Evolutionary conservation across 2,113 vertebrate species (phyloP).

Genomic region (Galemys pyrenaicus): DNA sequence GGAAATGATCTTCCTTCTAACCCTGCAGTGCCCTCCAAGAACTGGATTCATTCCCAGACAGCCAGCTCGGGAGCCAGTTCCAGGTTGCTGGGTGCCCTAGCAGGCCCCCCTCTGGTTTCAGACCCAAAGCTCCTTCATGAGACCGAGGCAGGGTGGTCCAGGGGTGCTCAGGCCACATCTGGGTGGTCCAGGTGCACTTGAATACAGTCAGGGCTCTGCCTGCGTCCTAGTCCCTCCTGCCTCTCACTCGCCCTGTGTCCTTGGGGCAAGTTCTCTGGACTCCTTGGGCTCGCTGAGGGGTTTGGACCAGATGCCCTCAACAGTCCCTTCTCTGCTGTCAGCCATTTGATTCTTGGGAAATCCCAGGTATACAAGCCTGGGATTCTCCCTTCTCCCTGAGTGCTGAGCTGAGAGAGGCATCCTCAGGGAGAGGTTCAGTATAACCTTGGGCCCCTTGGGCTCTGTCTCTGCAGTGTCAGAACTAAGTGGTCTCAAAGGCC

Average conservation of each 20-base stretch:
- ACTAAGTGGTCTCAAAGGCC: not conserved
- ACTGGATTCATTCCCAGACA: constrained; percentile 62
- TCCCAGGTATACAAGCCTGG: not conserved
- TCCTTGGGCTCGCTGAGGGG: not conserved
- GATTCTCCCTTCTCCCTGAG: not conserved
- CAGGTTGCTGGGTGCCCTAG: not conserved
- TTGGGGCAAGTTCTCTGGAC: not conserved
- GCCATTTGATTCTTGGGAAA: not conserved
- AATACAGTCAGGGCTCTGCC: not conserved
- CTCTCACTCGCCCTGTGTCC: not conserved
- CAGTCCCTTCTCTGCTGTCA: not conserved
- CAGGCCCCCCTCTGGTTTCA: not conserved
- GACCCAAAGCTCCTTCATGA: not conserved
- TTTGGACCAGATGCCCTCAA: not conserved
- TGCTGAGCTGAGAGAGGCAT: too few species aligned
- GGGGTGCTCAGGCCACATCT: not conserved
- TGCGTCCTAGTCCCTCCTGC: not conserved
- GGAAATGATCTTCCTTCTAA: constrained; percentile 60
- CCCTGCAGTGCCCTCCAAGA: constrained; percentile 69
- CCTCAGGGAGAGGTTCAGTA: fast-evolving
- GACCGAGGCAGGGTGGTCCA: not conserved
- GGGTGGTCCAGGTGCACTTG: fast-evolving
- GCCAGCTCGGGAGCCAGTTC: not conserved
- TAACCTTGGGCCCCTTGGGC: too few species aligned
- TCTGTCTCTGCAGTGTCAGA: not conserved